A percentile compares a stretch with the other conserved stretches of the same genome.
Evolutionary conservation across 1,140 invertebrate species (phyloP).

Genomic region (Papilio xuthus): DNA sequence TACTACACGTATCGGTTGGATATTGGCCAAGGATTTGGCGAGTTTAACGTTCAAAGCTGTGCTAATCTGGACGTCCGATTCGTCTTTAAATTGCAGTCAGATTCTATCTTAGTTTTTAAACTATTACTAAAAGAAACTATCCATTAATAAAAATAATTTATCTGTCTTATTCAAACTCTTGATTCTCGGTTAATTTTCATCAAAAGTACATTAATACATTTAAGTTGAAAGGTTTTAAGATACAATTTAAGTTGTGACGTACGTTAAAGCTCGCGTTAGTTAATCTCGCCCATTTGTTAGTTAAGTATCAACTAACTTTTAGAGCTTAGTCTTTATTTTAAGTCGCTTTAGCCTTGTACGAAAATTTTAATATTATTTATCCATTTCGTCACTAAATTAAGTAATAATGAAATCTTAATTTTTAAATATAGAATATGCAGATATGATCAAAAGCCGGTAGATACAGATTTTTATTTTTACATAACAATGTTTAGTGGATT

Average conservation of each 20-base stretch:
- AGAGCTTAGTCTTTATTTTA: slow-evolving; percentile 19
- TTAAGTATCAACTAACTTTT: slow-evolving; percentile 17
- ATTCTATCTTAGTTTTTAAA: background rate
- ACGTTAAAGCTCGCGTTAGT: background rate
- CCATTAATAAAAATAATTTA: background rate
- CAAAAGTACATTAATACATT: background rate
- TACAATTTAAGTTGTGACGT: background rate
- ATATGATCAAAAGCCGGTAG: background rate
- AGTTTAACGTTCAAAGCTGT: slow-evolving; percentile 9
- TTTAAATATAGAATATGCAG: too few species aligned
- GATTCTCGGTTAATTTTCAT: background rate
- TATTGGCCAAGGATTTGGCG: slow-evolving; percentile 10
- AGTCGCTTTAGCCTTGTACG: background rate
- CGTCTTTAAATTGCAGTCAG: background rate
- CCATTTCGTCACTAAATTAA: too few species aligned
- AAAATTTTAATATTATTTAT: too few species aligned
- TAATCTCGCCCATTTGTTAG: slow-evolving; percentile 4
- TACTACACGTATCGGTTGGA: slow-evolving; percentile 1
- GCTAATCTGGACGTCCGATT: background rate
- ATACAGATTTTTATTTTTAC: too few species aligned
- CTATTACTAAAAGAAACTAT: background rate
- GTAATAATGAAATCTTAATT: too few species aligned
- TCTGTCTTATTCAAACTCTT: too few species aligned
- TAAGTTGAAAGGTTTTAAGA: background rate
- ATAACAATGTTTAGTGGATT: too few species aligned